Conservation (phyloP, 2,888 invertebrate genomes). For the Agonum fuliginosum region DNA sequence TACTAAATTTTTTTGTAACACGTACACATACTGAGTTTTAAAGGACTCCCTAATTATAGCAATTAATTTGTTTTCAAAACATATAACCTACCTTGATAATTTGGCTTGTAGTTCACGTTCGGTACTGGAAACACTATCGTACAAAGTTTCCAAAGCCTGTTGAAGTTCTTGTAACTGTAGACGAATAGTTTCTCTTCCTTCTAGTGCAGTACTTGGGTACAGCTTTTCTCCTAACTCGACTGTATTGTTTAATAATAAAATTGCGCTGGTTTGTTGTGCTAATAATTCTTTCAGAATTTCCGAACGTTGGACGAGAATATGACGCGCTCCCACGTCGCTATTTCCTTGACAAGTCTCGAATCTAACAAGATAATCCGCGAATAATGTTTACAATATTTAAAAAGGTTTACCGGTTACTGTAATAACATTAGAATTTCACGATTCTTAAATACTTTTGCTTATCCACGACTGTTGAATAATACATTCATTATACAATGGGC, state of each 20-base stretch:
- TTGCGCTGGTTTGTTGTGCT: conserved; percentile 84
- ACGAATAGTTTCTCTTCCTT: conserved; percentile 90
- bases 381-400: too few relatives aligned
- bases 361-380: too few relatives aligned
- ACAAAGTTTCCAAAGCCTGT: conserved; percentile 86
- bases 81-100: conserved; percentile 78
- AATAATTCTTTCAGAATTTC: conserved; percentile 83
- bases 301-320: conserved; percentile 82
- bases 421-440: too few relatives aligned
- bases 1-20: too few relatives aligned
- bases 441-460: too few relatives aligned
- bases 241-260: conserved; percentile 86
- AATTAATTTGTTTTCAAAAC: too few relatives aligned
- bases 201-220: conserved; percentile 88
- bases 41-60: too few relatives aligned
- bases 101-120: conserved; percentile 89
- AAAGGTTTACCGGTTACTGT: too few relatives aligned
- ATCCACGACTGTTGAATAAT: too few relatives aligned
- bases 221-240: conserved; percentile 92
- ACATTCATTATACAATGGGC: too few relatives aligned
- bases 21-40: too few relatives aligned
- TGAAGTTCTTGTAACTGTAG: conserved; percentile 90
- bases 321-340: conserved; percentile 78
- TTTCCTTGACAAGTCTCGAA: conserved; percentile 81
- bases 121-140: conserved; percentile 85